A percentile compares a stretch with the other conserved stretches of the same genome.
Conservation (phyloP, 2,113 vertebrate species). For the Dryoscopus gambensis region DNA sequence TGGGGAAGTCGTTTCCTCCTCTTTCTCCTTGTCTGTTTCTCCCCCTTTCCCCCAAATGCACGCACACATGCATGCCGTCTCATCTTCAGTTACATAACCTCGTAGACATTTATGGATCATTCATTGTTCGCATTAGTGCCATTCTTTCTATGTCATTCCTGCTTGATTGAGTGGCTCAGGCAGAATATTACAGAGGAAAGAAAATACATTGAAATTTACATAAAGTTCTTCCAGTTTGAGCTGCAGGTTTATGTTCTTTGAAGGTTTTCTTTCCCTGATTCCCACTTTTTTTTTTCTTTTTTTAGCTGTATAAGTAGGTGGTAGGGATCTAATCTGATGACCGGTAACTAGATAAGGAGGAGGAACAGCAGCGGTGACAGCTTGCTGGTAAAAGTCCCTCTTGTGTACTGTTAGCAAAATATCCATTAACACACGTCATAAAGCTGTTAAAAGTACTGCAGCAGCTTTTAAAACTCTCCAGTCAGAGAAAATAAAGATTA, state of each 20-base stretch:
- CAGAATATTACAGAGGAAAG: background rate
- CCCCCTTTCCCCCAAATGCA: background rate
- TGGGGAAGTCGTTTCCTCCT: background rate
- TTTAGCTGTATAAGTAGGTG: background rate
- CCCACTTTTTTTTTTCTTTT: background rate
- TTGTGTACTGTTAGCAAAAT: background rate
- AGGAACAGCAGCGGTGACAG: background rate
- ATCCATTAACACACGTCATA: background rate
- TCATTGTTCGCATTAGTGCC: background rate
- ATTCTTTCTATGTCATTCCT: conserved; percentile 5
- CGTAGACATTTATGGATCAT: conserved; percentile 23
- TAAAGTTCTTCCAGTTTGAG: background rate
- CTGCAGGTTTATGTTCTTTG: background rate
- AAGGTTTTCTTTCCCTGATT: background rate
- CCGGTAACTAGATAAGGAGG: background rate
- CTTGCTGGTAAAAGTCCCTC: background rate
- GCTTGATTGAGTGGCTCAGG: background rate
- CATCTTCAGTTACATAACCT: conserved; percentile 26
- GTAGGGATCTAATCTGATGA: background rate
- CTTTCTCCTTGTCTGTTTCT: background rate
- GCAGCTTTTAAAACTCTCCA: background rate
- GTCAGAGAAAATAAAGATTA: background rate
- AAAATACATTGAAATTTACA: background rate
- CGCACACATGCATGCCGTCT: background rate
- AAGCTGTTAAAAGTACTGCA: background rate